Base-by-base conservation (phyloP, 2,888 invertebrate species). In the Protodeltote pygarga region DNA sequence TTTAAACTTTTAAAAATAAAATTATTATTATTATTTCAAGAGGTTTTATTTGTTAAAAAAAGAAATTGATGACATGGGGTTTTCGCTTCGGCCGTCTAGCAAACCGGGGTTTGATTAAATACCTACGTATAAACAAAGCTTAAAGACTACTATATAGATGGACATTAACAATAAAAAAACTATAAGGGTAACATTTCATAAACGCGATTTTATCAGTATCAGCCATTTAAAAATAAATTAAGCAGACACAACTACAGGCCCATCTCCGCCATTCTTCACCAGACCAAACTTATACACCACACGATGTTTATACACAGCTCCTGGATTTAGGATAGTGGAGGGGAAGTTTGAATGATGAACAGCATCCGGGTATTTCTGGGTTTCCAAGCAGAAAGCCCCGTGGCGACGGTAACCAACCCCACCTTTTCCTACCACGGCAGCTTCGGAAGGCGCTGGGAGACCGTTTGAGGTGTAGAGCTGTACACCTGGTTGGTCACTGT, bases 361-460 rank as follows among this genome's bases (percentile, higher is more conserved):
- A 4, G 97, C 96, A 85, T 98, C 97, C 0, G 98, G 98, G 89
- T 94, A 98, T 76, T 96, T 96, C 89, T 98, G 98, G 0, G 98
- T 96, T 83, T 98, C 98, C 42, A 98, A 89, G 75, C 98, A 98
- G 71, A 98, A 94, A 1, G 96, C 97, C 0, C 95, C 95, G 65
- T 97, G 96, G 50, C 94, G 94, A 25, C 93, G 92, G 77, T 98
- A 98, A 0, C 88, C 87, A 0, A 75, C 81, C 0, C 79, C 84
- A 0, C 55, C 48, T 54, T 89, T 91, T n/a, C 92, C 92, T 0
- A 80, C 31, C 0, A 91, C 50, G 0, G 90, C 86, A 5, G 79
- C 59, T 0, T 87, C 82, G 0, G 71, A 55, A 0, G 87, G 83
- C 3, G 94, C 87, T 0, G 97, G 96, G 4, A 97, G 85, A 70